Evolutionary conservation across 2,888 invertebrate genomes (phyloP), one percentile per base, ranked within the genome.

Genomic region (Acleris holmiana): DNA sequence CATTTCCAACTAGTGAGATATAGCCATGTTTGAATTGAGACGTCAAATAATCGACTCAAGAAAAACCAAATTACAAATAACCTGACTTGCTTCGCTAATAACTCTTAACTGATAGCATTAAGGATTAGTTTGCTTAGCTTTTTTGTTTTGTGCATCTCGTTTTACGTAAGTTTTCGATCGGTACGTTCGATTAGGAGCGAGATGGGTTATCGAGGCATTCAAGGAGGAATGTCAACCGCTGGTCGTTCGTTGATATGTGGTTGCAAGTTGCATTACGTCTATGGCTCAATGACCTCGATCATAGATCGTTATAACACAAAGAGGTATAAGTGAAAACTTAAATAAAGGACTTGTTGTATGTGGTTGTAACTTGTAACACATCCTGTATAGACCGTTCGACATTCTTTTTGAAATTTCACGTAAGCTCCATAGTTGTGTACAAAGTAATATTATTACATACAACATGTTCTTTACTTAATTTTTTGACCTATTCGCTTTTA

Each of bases 181-280:
- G 80, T 76, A 67, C 61, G 74, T 80, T 81, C 81, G 89, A 89
- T 89, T 89, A 85, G 78, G 69, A 56, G 29, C 68, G 70, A 88
- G 89, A 89, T 89, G 83, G 72, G 82, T 84, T 88, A 89, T 89
- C 89, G 77, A 73, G 69, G 81, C 83, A 85, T 86, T 82, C 84
- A 77, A 83, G 81, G 79, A 83, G 88, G 80, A 77, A 78, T 79
- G 79, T 81, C 78, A 77, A 74, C 79, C 73, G 71, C 67, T 72
- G 70, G 72, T 66, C 72, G 74, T 79, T 80, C 78, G 75, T 78
- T 77, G 58, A 58, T 47, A 48, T 56, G 55, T 49, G 49, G 44
- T 23, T 41, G 48, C 21, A 57, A 18, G 47, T 57, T 47, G 25
- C 56, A 55, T 55, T 53, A 53, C 44, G 13, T 4, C 40, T 19